These are phyloP conservation scores for Stegophylla sp. DNA, from an alignment of 2,888 invertebrate species.

Conservation along the genomic window DNA sequence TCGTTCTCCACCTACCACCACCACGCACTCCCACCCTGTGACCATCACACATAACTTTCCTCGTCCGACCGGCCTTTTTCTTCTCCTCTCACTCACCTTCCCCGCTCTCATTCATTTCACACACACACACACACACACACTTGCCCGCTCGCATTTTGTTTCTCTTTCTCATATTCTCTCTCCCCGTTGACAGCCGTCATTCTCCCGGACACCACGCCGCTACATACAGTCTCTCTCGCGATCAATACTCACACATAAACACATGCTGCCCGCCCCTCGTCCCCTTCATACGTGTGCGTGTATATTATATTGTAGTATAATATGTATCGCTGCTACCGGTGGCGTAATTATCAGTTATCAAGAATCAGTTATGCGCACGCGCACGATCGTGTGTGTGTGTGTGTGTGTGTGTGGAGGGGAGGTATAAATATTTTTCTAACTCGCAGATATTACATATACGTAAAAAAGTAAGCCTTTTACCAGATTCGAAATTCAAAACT, in stretches of 20 bases:
- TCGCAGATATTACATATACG: too few relatives aligned
- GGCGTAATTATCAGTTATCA: too few relatives aligned
- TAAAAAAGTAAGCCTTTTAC: too few relatives aligned
- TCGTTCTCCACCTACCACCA: background rate
- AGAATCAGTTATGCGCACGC: too few relatives aligned
- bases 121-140: background rate
- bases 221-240: slow-evolving; percentile 29
- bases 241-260: slow-evolving; percentile 34
- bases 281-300: background rate
- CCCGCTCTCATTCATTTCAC: background rate
- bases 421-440: too few relatives aligned
- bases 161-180: slow-evolving; percentile 17
- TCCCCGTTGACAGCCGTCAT: slow-evolving; percentile 58
- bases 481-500: too few relatives aligned
- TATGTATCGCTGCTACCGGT: too few relatives aligned
- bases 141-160: background rate
- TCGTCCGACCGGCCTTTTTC: slow-evolving; percentile 23
- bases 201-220: slow-evolving; percentile 43
- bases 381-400: too few relatives aligned
- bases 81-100: background rate
- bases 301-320: slow-evolving; percentile 2
- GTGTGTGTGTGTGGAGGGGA: too few relatives aligned
- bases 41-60: background rate
- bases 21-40: background rate
- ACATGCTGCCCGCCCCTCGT: too few relatives aligned